Conservation (phyloP, 2,888 invertebrate species). For the Dendrolimus houi region DNA sequence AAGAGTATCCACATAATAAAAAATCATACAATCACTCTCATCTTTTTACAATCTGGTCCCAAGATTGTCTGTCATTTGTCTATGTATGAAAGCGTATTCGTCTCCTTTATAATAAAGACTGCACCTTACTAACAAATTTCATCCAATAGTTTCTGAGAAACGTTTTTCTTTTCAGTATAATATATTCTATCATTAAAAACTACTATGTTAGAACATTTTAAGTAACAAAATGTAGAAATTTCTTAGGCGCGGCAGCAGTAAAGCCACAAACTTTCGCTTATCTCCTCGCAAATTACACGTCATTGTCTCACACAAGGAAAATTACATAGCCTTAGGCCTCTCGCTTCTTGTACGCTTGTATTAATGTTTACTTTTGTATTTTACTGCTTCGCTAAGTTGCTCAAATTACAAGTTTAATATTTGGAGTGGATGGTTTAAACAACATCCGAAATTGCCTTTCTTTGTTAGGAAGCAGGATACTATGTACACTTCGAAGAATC, state of each 20-base stretch:
- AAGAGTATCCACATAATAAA: too few relatives aligned
- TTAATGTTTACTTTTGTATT: conserved; percentile 22
- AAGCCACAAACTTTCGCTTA: conserved; percentile 24
- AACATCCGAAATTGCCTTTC: background rate
- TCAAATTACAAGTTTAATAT: conserved; percentile 11
- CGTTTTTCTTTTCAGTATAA: too few relatives aligned
- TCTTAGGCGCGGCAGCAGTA: background rate
- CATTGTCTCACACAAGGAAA: conserved; percentile 26
- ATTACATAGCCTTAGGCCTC: conserved; percentile 19
- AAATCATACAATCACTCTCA: too few relatives aligned
- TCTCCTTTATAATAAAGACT: too few relatives aligned
- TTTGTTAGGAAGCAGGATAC: background rate
- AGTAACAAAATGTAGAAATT: too few relatives aligned
- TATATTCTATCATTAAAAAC: too few relatives aligned
- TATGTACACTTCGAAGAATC: background rate
- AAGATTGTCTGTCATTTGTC: too few relatives aligned
- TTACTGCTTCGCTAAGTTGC: conserved; percentile 5
- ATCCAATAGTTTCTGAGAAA: too few relatives aligned
- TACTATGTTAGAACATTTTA: too few relatives aligned
- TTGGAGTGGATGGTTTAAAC: conserved; percentile 3
- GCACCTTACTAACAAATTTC: too few relatives aligned
- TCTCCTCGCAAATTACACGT: conserved; percentile 20
- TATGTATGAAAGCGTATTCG: too few relatives aligned
- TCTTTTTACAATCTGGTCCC: too few relatives aligned
- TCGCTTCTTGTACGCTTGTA: conserved; percentile 13